Percentiles rank a stretch among this genome's conserved stretches.
phyloP scores from a whole-genome alignment of 2,113 vertebrate genomes.

The Apteryx owenii region DNA sequence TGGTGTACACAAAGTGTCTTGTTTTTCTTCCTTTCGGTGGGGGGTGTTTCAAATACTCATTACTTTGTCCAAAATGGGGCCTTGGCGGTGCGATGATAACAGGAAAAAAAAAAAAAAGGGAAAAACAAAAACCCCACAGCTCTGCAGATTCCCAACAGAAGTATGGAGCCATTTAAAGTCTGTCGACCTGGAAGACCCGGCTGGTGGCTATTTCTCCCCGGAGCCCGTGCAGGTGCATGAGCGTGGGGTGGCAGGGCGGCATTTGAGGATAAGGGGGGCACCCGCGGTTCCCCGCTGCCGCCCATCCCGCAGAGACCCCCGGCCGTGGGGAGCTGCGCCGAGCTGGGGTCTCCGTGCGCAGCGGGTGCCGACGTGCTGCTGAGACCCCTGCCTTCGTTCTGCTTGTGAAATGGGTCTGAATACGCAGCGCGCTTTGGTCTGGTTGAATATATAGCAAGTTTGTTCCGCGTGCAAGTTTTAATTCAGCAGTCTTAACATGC shows the following conservation, averaged over 20 bases:
- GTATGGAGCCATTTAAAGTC: not conserved
- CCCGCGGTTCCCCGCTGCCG: too few species aligned
- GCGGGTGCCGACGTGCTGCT: rapidly evolving
- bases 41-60: slow-evolving; percentile 22
- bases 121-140: not conserved
- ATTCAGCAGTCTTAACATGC: not conserved
- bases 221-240: rapidly evolving
- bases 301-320: too few species aligned
- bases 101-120: not conserved
- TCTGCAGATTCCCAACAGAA: not conserved
- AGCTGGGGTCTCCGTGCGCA: too few species aligned
- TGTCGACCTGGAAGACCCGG: not conserved
- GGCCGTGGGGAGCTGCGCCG: too few species aligned
- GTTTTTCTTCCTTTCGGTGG: slow-evolving; percentile 26
- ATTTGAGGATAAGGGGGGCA: not conserved
- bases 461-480: not conserved
- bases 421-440: rapidly evolving
- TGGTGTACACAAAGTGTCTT: slow-evolving; percentile 39
- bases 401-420: not conserved
- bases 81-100: not conserved
- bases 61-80: not conserved
- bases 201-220: rapidly evolving
- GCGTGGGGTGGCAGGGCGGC: not conserved
- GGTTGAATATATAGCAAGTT: not conserved
- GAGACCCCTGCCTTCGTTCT: not conserved